A percentile compares a stretch with the other conserved stretches of the same genome.
Evolutionary conservation across 2,888 invertebrate genomes (phyloP).

Genomic region (Papilio protenor): DNA sequence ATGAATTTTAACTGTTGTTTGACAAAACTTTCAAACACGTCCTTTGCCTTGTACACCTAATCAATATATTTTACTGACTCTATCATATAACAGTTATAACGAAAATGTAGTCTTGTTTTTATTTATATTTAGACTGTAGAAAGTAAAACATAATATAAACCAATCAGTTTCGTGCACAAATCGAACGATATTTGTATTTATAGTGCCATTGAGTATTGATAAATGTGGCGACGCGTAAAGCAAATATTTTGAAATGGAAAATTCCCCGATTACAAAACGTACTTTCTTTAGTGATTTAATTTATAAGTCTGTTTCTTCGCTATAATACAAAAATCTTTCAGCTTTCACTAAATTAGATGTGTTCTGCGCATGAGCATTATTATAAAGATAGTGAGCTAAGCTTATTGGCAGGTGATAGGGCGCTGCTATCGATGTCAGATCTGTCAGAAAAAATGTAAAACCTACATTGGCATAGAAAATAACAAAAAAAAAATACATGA

Average conservation of each 20-base stretch:
- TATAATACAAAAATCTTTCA: not conserved
- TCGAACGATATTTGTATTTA: slow-evolving; percentile 28
- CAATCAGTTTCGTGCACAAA: slow-evolving; percentile 16
- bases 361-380: no score
- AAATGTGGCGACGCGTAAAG: slow-evolving; percentile 30
- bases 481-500: no score
- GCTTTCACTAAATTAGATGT: no score
- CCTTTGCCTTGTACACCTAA: not conserved
- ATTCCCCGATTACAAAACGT: slow-evolving; percentile 34
- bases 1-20: no score
- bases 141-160: not conserved
- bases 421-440: no score
- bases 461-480: no score
- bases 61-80: not conserved
- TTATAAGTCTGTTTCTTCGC: not conserved
- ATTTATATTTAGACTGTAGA: not conserved
- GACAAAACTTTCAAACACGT: no score
- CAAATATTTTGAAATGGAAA: slow-evolving; percentile 44
- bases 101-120: not conserved
- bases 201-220: slow-evolving; percentile 36
- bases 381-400: no score
- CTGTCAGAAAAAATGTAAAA: no score
- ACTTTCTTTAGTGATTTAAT: not conserved
- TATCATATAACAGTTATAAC: not conserved
- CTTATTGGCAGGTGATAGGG: no score